phyloP scores from a whole-genome alignment of 1,140 invertebrate genomes.

The Cherax quadricarinatus region DNA sequence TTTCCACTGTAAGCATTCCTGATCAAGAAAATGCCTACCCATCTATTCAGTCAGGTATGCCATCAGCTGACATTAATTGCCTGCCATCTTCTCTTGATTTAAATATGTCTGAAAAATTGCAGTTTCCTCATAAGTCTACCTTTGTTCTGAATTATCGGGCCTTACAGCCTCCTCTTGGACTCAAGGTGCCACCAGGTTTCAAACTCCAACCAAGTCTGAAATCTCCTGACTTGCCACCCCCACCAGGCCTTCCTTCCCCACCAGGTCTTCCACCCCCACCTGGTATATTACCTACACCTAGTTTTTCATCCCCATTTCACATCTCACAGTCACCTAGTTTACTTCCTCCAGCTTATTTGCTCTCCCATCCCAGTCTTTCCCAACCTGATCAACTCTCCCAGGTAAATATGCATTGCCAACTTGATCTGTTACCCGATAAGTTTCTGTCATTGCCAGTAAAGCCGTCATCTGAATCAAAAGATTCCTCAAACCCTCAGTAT shows the following conservation, averaged over 20 bases:
- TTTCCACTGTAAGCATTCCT: not conserved
- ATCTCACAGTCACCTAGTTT: not conserved
- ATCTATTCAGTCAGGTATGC: not conserved
- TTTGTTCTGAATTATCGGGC: not conserved
- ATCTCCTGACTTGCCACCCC: not conserved
- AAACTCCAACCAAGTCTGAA: not conserved
- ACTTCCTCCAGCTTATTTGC: not conserved
- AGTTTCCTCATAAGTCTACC: not conserved
- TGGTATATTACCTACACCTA: not conserved
- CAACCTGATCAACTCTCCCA: not conserved
- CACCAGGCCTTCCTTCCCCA: not conserved
- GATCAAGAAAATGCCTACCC: not conserved
- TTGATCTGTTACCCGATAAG: not conserved
- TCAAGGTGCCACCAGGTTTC: constrained; percentile 2
- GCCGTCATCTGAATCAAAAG: not conserved
- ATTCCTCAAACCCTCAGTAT: not conserved
- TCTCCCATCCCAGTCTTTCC: not conserved
- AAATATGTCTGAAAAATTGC: not conserved
- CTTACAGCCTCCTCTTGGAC: not conserved
- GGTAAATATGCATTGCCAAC: not conserved
- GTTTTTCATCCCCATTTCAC: not conserved
- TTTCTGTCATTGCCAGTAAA: not conserved
- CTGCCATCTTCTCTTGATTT: not conserved
- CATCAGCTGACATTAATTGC: not conserved
- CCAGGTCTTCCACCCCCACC: constrained; percentile 13